phyloP scores from a whole-genome alignment of 1,140 invertebrate species.

The Tetragonula clypearis region DNA sequence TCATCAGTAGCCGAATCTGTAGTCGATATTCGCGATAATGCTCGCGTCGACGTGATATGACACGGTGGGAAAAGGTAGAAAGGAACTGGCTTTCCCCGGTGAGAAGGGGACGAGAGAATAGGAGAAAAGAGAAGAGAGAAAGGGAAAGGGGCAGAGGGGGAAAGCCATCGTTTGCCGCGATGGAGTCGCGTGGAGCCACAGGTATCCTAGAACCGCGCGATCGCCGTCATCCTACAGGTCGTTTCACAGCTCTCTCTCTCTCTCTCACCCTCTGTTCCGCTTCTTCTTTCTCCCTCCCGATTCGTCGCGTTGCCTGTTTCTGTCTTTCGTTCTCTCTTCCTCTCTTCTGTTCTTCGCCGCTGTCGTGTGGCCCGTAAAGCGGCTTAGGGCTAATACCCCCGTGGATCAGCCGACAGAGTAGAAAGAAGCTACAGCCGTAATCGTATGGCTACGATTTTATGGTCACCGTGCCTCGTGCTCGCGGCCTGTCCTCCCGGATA shows the following conservation, averaged over 20 bases:
- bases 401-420: constrained; percentile 26
- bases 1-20: constrained; percentile 59
- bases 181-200: constrained; percentile 64
- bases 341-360: background rate
- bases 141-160: constrained; percentile 30
- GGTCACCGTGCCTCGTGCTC: constrained; percentile 18
- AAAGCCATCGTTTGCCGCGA: constrained; percentile 56
- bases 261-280: constrained; percentile 12
- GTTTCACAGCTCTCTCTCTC: constrained; percentile 36
- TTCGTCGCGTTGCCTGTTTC: background rate
- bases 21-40: constrained; percentile 65
- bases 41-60: constrained; percentile 49
- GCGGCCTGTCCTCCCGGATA: background rate
- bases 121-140: background rate
- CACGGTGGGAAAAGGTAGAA: constrained; percentile 34
- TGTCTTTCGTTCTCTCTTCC: background rate
- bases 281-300: background rate
- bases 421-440: constrained; percentile 41
- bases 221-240: constrained; percentile 51
- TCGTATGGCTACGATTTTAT: constrained; percentile 42
- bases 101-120: background rate
- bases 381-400: constrained; percentile 44
- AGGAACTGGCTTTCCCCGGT: background rate
- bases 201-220: constrained; percentile 57
- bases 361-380: background rate